Evolutionary conservation across 53 echinoderm and acorn worm genomes (phyloP), one percentile per base, ranked within the genome.

Genomic region (Apostichopus leukothele): DNA sequence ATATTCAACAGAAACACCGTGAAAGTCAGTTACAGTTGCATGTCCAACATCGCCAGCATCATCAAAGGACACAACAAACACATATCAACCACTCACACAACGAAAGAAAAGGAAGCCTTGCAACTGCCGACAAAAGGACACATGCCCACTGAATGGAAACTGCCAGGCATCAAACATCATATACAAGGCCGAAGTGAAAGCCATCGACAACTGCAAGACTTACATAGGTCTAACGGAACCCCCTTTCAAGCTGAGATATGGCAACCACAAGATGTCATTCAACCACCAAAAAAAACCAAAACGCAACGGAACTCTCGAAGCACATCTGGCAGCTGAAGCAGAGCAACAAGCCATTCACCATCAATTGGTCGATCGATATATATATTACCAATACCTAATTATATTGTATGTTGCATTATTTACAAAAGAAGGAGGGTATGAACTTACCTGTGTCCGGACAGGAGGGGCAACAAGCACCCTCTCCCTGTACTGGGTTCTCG

Each of bases 21-120:
- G 22, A 84, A 91, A 61, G 52, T 88, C 74, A 92, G 90, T 26
- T 92, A 90, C 60, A 86, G 90, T 79, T 90, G 90, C n/a, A 86
- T 92, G 90, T 73, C 87, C 11, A 92, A 90, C 66, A 73, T 90
- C 27, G 74, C 53, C 53, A 80, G 13, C 55, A 90, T 87, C 60
- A 90, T 86, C 66, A 86, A 86, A 19, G n/a, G 73, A 27, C 90
- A 92, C 75, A 92, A 92, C 75, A 90, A 90, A 53, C 76, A 78
- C 14, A 66, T 66, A 57, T 13, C 21, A 52, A 21, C 50, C 9
- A 16, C 5, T 22, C 50, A 76, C 78, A 76, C 39, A 39, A 39
- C 39, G 39, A 39, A 39, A 39, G 39, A 39, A 39, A 39, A 39
- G 39, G 39, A 39, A 39, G 4, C 76, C 50, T 7, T 76, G 39